These are phyloP conservation scores for Gorsachius magnificus DNA, from an alignment of 2,797 vertebrate species.

Conservation along the genomic window DNA sequence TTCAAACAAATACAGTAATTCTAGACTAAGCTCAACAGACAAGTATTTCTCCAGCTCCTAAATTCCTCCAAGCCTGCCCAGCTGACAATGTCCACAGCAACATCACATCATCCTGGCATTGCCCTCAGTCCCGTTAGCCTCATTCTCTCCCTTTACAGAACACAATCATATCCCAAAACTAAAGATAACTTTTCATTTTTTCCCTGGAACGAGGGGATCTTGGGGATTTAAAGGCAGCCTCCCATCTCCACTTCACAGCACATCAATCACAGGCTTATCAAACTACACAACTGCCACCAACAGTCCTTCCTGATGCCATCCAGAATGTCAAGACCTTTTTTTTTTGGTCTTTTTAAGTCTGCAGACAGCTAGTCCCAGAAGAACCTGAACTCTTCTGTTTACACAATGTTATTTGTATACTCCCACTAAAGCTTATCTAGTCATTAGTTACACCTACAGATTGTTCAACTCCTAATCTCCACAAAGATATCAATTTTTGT, in stretches of 20 bases:
- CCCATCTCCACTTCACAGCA: not conserved
- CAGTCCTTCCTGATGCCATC: not conserved
- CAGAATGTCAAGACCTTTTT: not conserved
- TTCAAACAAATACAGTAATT: not conserved
- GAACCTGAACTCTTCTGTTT: not conserved
- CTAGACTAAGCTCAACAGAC: not conserved
- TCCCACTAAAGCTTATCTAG: not conserved
- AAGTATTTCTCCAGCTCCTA: not conserved
- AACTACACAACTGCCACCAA: not conserved
- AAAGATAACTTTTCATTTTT: not conserved
- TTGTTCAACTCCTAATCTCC: not conserved
- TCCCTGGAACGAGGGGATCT: not conserved
- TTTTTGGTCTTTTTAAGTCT: not conserved
- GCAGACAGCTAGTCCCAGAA: not conserved
- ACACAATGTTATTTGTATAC: not conserved
- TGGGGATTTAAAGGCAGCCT: not conserved
- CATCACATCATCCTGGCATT: not conserved
- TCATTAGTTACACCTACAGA: not conserved
- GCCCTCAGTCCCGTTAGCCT: not conserved
- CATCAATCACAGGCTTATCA: conserved; percentile 27
- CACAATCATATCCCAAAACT: not conserved
- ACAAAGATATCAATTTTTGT: fast-evolving
- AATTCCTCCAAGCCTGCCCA: not conserved
- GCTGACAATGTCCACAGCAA: not conserved
- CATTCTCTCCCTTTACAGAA: not conserved